Percentiles rank a stretch among this genome's conserved stretches.
Conservation (phyloP, 1,140 invertebrate genomes). For the Potamilus streckersoni region DNA sequence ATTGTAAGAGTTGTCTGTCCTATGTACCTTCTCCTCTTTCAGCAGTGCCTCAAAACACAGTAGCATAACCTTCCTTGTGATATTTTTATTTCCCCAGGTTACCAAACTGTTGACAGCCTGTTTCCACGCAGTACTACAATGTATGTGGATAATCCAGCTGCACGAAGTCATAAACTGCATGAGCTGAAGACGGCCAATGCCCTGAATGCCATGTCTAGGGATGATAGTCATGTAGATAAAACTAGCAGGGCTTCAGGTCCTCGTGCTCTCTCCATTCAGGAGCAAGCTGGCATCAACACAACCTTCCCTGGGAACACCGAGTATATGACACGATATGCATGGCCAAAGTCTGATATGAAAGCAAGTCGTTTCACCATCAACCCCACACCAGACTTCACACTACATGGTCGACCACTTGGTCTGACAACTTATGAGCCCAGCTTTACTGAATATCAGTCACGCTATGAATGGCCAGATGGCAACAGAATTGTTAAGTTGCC, state of each 20-base stretch:
- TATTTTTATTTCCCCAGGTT: conserved; percentile 44
- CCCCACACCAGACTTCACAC: conserved; percentile 59
- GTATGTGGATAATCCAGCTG: conserved; percentile 27
- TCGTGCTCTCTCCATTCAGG: conserved; percentile 57
- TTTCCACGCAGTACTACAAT: conserved; percentile 51
- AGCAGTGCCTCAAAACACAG: no score
- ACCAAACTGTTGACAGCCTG: conserved; percentile 59
- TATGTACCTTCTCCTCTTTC: no score
- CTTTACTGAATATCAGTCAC: conserved; percentile 61
- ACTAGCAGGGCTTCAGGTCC: conserved; percentile 29
- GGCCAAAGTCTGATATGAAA: conserved; percentile 41
- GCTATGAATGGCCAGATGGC: conserved; percentile 64
- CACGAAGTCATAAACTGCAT: conserved; percentile 35
- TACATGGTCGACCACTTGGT: conserved; percentile 60
- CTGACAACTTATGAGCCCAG: conserved; percentile 39
- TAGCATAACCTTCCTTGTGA: no score
- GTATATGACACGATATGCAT: conserved; percentile 59
- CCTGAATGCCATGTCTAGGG: conserved; percentile 40
- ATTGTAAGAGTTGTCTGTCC: no score
- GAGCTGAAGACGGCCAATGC: conserved; percentile 47
- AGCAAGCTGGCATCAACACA: conserved; percentile 66
- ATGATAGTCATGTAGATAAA: conserved; percentile 1
- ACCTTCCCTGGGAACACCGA: conserved; percentile 64
- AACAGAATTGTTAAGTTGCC: conserved; percentile 59
- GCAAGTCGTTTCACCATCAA: conserved; percentile 62